Base-by-base conservation (phyloP, 2,888 invertebrate species). In the Leucozona laternaria region DNA sequence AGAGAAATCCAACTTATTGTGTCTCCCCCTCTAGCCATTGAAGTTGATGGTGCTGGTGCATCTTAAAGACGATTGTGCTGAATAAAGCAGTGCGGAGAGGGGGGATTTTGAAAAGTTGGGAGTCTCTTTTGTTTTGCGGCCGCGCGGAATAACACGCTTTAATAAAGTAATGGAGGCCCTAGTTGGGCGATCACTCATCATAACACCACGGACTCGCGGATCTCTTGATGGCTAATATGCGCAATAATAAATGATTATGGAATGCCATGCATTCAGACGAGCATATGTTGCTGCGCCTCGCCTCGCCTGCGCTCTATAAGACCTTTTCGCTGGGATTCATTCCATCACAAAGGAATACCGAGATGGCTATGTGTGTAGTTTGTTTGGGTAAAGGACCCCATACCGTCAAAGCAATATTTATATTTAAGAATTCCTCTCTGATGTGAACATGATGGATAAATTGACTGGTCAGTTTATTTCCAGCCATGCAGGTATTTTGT, bases 121-220 rank as follows among this genome's bases (percentile, higher is more conserved):
- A 82, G 73, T 66, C 86, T 75, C 86, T 78, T 86, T 86, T 86
- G 86, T 82, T 86, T 82, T 86, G 78, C 78, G 75, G 75, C 82
- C 64, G 86, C 31, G 71, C 86, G 48, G 82, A 79, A 82, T 60
- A 82, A 86, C 82, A 86, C 78, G 86, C 86, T 86, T 86, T 86
- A 86, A 86, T 86, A 86, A 86, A 86, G 86, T 86, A 86, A 86
- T 82, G 86, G 86, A 76, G 82, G 86, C 86, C 86, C 86, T 86
- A 86, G 86, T 86, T 86, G 82, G 86, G 78, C 82, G 86, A 86
- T 86, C 86, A 86, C 86, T 86, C 86, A 86, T 86, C 86, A 86
- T 86, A 86, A 86, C 82, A 86, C 86, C 82, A 79, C 60, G 50
- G 78, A 86, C 86, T 78, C 70, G 86, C 82, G 71, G 82, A 82